Percentiles rank a stretch among this genome's conserved stretches.
phyloP scores from a whole-genome alignment of 2,888 invertebrate genomes.

The Mythimna albipuncta region DNA sequence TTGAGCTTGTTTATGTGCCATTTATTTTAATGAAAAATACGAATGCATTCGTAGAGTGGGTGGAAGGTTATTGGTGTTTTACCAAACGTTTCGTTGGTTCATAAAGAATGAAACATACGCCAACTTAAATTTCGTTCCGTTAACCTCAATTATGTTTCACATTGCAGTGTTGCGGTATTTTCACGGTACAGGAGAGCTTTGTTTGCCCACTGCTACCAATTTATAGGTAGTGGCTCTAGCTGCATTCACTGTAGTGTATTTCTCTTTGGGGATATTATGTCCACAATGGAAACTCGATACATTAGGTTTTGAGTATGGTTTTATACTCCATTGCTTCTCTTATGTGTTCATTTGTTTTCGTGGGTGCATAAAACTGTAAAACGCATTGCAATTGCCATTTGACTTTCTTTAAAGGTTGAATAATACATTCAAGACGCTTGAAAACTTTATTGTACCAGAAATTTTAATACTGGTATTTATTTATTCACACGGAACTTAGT shows the following conservation, averaged over 20 bases:
- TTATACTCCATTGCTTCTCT: constrained; percentile 24
- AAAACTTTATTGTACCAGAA: neutral
- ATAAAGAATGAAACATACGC: constrained; percentile 50
- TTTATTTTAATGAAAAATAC: constrained; percentile 27
- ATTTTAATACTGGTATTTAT: neutral
- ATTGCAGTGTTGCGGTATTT: constrained; percentile 70
- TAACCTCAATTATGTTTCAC: constrained; percentile 71
- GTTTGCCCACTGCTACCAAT: constrained; percentile 68
- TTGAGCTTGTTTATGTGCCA: constrained; percentile 6
- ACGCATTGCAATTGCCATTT: neutral
- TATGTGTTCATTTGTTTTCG: constrained; percentile 16
- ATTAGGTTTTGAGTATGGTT: constrained; percentile 43
- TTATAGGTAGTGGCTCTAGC: constrained; percentile 63
- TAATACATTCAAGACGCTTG: neutral
- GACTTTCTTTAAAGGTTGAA: neutral
- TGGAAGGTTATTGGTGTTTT: constrained; percentile 4
- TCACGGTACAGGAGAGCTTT: constrained; percentile 69
- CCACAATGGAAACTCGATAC: constrained; percentile 55
- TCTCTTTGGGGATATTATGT: constrained; percentile 50
- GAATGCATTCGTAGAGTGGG: constrained; percentile 11
- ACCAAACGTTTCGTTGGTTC: constrained; percentile 20
- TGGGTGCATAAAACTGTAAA: neutral
- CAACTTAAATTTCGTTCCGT: constrained; percentile 65
- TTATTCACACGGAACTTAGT: neutral
- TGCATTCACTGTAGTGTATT: constrained; percentile 52